Percentiles rank a stretch among this genome's conserved stretches.
Conservation (phyloP, 2,888 invertebrate genomes). For the Ophion obscuratus region DNA sequence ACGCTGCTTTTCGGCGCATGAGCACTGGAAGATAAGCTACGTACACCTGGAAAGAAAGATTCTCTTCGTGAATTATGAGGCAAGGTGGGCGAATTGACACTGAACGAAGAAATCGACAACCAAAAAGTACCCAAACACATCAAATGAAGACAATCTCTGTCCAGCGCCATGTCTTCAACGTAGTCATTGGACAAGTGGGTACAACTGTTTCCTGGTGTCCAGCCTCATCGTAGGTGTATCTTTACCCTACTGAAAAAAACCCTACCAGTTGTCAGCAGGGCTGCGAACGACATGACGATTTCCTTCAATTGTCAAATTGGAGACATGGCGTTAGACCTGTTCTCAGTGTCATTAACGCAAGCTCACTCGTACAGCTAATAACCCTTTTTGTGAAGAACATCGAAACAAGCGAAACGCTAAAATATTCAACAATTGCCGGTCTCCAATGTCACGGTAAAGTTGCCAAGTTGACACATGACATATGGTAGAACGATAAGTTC, state of each 20-base stretch:
- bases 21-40: slow-evolving; percentile 32
- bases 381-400: background rate
- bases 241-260: background rate
- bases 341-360: background rate
- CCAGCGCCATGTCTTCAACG: background rate
- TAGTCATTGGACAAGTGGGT: background rate
- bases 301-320: background rate
- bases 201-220: background rate
- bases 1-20: slow-evolving; percentile 73
- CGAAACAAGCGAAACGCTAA: background rate
- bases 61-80: background rate
- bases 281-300: background rate
- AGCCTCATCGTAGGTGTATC: background rate
- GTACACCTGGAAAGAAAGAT: slow-evolving; percentile 4
- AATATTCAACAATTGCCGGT: background rate
- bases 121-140: background rate
- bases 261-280: background rate
- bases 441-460: background rate
- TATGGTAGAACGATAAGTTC: background rate
- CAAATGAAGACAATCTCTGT: too few relatives aligned
- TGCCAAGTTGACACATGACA: background rate
- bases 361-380: background rate
- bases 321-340: background rate
- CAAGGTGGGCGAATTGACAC: background rate
- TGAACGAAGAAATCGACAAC: background rate